These are phyloP conservation scores for Perizoma affinitatum DNA, from an alignment of 2,888 invertebrate genomes.

Conservation along the genomic window DNA sequence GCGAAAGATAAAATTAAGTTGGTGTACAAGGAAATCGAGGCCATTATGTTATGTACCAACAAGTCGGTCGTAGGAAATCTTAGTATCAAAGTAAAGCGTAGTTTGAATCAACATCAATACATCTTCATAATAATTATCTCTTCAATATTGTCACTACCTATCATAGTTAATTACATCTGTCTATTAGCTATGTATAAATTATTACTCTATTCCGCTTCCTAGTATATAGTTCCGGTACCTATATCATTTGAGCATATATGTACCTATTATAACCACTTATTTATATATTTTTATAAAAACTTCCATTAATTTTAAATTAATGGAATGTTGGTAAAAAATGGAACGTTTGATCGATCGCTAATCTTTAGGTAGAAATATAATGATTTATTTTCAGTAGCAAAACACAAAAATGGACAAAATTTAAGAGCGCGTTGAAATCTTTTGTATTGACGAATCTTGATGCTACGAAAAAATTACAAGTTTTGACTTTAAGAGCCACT, in stretches of 20 bases:
- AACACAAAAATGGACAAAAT: not conserved
- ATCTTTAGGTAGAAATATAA: no score
- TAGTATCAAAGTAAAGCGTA: conserved; percentile 4
- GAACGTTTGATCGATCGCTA: no score
- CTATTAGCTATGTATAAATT: conserved; percentile 32
- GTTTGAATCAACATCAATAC: conserved; percentile 4
- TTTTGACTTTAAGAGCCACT: no score
- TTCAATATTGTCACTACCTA: conserved; percentile 25
- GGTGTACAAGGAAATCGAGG: not conserved
- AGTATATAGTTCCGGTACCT: conserved; percentile 34
- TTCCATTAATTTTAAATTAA: not conserved
- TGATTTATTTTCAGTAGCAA: no score
- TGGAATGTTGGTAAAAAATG: no score
- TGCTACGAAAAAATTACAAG: not conserved
- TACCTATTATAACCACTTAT: conserved; percentile 6
- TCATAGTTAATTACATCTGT: conserved; percentile 26
- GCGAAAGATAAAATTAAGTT: not conserved
- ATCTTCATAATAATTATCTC: conserved; percentile 15
- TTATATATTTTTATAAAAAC: conserved; percentile 5
- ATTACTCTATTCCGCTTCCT: conserved; percentile 39
- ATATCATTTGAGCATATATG: conserved; percentile 11
- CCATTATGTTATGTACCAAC: not conserved
- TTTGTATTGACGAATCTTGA: conserved; percentile 2
- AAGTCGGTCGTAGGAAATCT: not conserved
- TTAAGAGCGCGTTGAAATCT: conserved; percentile 20